Conservation (phyloP, 1,140 invertebrate genomes). For the Teleogryllus occipitalis region DNA sequence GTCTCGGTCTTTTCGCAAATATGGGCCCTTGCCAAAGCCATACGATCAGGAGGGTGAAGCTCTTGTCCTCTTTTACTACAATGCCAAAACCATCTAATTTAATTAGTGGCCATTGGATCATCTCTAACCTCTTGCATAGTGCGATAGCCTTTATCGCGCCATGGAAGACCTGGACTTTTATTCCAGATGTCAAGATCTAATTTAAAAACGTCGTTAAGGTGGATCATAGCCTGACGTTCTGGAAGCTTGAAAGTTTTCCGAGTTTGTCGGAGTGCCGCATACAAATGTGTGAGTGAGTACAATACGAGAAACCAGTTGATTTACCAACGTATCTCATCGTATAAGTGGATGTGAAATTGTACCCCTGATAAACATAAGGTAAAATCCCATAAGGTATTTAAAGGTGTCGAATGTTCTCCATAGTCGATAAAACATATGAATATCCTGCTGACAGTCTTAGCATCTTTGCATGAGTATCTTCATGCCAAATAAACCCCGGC, state of each 20-base stretch:
- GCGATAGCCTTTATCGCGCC: conserved; percentile 16
- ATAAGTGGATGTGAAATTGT: too few species aligned
- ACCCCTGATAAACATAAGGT: too few species aligned
- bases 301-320: too few species aligned
- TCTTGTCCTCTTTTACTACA: conserved; percentile 3
- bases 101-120: conserved; percentile 14
- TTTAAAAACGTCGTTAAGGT: conserved; percentile 15
- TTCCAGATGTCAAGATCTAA: conserved; percentile 14
- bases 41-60: background rate
- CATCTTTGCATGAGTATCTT: too few species aligned
- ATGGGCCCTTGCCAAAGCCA: background rate
- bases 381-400: too few species aligned
- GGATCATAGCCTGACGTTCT: background rate
- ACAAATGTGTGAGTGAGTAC: too few species aligned
- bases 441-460: too few species aligned
- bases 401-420: too few species aligned
- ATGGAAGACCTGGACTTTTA: conserved; percentile 17
- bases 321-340: too few species aligned
- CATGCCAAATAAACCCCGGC: too few species aligned
- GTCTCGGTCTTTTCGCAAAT: background rate
- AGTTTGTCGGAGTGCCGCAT: too few species aligned
- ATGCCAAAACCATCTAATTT: conserved; percentile 15
- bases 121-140: conserved; percentile 13
- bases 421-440: too few species aligned
- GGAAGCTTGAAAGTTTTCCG: background rate